These are phyloP conservation scores for Entomobrya proxima DNA, from an alignment of 2,888 invertebrate species.

Conservation along the genomic window DNA sequence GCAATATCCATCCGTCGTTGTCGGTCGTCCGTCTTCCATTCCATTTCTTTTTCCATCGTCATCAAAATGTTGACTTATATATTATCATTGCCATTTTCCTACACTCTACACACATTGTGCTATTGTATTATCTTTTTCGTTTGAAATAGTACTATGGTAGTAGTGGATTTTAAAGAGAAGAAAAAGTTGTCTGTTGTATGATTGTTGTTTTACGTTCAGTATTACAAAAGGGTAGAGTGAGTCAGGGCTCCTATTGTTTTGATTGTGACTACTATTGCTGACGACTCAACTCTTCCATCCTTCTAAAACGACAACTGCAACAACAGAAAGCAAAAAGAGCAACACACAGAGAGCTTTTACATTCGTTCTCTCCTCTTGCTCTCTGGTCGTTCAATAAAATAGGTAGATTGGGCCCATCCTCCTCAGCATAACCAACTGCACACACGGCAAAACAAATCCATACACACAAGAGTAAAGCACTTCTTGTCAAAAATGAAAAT, in stretches of 20 bases:
- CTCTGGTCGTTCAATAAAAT: conserved; percentile 39
- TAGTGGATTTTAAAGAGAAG: conserved; percentile 17
- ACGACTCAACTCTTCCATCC: conserved; percentile 1
- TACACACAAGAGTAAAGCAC: conserved; percentile 35
- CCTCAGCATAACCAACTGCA: conserved; percentile 24
- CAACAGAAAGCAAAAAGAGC: background rate
- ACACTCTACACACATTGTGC: background rate
- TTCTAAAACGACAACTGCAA: background rate
- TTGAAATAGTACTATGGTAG: background rate
- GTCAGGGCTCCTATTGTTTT: conserved; percentile 60
- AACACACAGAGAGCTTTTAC: conserved; percentile 48
- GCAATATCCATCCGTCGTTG: conserved; percentile 53
- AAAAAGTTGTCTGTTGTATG: conserved; percentile 33
- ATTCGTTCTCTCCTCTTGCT: too few species aligned
- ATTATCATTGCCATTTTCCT: conserved; percentile 16
- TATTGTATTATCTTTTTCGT: background rate
- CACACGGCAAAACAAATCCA: background rate
- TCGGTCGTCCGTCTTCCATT: conserved; percentile 28
- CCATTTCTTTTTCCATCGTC: conserved; percentile 1
- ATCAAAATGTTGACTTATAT: background rate
- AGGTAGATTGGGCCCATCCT: conserved; percentile 61
- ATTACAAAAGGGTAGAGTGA: conserved; percentile 50
- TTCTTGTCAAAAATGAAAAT: conserved; percentile 57
- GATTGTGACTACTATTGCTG: conserved; percentile 25
- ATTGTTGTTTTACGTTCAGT: background rate